Evolutionary conservation across 2,888 invertebrate genomes (phyloP), one percentile per base, ranked within the genome.

Genomic region (Philopedon plagiatum): DNA sequence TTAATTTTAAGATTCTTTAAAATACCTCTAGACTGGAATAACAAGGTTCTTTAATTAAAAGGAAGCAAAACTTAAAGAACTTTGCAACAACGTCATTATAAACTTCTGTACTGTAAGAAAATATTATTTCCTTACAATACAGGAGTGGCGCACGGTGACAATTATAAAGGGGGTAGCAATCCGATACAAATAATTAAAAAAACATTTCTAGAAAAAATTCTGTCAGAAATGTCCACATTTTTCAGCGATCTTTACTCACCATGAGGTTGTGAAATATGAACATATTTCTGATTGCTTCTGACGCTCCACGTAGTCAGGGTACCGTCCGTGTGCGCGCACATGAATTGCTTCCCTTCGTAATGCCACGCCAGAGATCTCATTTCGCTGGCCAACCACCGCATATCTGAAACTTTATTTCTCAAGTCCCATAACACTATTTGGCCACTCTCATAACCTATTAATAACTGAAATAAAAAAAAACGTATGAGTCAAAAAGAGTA

Each of bases 401-500:
- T 91, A 83, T 99, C 99, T 41, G 95, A 96, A 78, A 87, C 87
- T 86, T 94, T 95, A 80, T 89, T 91, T 81, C 93, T 92, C 83
- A 99, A 89, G 88, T 99, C 98, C 99, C 99, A 99, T 80, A 98
- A 89, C 56, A 96, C 97, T 80, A 99, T 91, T 82, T 94, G 92
- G 19, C 99, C 99, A 77, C 93, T 91, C 87, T 98, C 98, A 88
- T 93, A 99, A 77, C 96, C 98, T 86, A 99, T 95, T 86, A 99
- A 90, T 84, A 99, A 89, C 98, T 98, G 87, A 46, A 86, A 85
- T 46, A 74, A 60, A 19, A 44, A 62, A 9, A 9, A 46, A 46
- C 11, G 8, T 2, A 2, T 44, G 1, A 19, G 19, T 44, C 18
- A 1, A 37, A n/a, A 4, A 11, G 34, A n/a, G n/a, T n/a, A n/a